Percentiles rank a stretch among this genome's conserved stretches.
These are phyloP conservation scores for Microtus oregoni DNA, from an alignment of 2,113 vertebrate genomes.

Conservation along the genomic window DNA sequence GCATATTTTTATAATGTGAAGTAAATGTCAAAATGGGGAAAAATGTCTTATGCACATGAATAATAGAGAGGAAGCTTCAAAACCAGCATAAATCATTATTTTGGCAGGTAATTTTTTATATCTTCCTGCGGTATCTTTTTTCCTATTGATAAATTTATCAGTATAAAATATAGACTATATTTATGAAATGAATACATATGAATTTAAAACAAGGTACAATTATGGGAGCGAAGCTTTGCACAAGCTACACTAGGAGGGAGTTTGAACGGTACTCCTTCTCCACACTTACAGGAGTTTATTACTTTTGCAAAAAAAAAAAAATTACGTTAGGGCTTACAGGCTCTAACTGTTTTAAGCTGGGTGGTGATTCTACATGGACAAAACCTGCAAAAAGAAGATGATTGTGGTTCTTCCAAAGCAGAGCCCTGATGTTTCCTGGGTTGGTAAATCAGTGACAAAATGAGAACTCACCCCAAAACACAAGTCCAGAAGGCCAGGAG, in stretches of 20 bases:
- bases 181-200: conserved; percentile 81
- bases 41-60: conserved; percentile 67
- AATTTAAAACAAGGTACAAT: conserved; percentile 79
- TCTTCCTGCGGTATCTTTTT: conserved; percentile 74
- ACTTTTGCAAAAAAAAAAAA: conserved; percentile 54
- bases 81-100: conserved; percentile 82
- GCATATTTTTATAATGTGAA: conserved; percentile 66
- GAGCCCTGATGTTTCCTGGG: background rate
- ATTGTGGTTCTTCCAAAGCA: background rate
- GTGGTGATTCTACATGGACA: conserved; percentile 3
- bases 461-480: accelerated
- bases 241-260: background rate
- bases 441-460: background rate
- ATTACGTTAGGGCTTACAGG: background rate
- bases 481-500: accelerated
- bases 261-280: background rate
- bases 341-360: background rate
- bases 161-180: conserved; percentile 75
- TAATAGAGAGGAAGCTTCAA: conserved; percentile 78
- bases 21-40: conserved; percentile 76
- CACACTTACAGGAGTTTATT: conserved; percentile 37
- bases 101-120: conserved; percentile 80
- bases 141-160: conserved; percentile 79
- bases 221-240: background rate
- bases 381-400: background rate